Percentiles rank a stretch among this genome's conserved stretches.
Evolutionary conservation across 2,113 vertebrate species (phyloP).

Genomic region (Sus scrofa): DNA sequence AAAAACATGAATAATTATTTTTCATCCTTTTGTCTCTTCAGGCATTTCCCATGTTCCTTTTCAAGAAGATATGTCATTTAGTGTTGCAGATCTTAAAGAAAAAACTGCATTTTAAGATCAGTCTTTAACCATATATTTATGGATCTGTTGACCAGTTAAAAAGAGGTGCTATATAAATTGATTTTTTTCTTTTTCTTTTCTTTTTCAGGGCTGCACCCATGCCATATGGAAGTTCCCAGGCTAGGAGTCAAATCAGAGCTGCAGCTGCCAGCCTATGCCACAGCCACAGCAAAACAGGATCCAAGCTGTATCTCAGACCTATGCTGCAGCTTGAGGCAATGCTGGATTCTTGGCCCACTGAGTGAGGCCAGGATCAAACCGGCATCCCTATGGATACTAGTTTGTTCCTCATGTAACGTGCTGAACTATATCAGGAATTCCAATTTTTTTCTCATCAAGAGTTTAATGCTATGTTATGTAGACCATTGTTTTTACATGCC

Average conservation of each 20-base stretch:
- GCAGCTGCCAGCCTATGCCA: too few relatives aligned
- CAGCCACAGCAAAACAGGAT: too few relatives aligned
- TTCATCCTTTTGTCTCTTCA: conserved; percentile 45
- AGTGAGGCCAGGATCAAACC: too few relatives aligned
- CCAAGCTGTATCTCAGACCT: too few relatives aligned
- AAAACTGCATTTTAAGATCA: background rate
- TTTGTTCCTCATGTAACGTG: too few relatives aligned
- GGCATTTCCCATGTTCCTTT: background rate
- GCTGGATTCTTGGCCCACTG: too few relatives aligned
- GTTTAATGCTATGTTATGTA: background rate
- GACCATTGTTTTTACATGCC: conserved; percentile 12
- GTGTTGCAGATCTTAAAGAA: background rate
- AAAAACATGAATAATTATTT: background rate
- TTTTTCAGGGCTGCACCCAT: too few relatives aligned
- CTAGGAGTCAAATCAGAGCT: too few relatives aligned
- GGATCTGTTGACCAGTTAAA: conserved; percentile 11
- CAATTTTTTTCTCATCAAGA: conserved; percentile 8
- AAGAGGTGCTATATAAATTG: background rate
- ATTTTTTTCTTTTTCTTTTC: background rate
- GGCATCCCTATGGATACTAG: too few relatives aligned
- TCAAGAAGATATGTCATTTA: background rate
- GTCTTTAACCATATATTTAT: conserved; percentile 22
- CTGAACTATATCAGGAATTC: too few relatives aligned
- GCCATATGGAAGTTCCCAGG: too few relatives aligned
- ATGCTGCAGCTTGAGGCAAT: too few relatives aligned